phyloP scores from a whole-genome alignment of 1,140 invertebrate species.

The Saccostrea cuccullata region DNA sequence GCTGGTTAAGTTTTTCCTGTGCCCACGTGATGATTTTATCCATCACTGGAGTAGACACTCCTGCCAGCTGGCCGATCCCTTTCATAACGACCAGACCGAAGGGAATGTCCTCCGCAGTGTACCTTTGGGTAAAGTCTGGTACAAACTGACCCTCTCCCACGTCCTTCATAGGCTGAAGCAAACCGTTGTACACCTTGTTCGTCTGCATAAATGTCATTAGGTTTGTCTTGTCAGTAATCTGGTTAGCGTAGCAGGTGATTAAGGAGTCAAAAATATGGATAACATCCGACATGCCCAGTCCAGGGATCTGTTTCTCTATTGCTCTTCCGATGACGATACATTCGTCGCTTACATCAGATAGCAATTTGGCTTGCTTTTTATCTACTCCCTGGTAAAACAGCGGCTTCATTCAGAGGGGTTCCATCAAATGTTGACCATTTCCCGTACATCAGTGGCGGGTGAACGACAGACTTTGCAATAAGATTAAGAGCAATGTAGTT shows the following conservation, averaged over 20 bases:
- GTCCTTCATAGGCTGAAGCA: conserved; percentile 66
- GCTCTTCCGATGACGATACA: conserved; percentile 57
- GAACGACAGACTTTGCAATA: conserved; percentile 62
- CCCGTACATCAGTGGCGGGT: conserved; percentile 68
- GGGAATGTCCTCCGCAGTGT: conserved; percentile 68
- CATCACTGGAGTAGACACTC: conserved; percentile 62
- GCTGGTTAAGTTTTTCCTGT: conserved; percentile 66
- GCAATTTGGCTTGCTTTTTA: conserved; percentile 57
- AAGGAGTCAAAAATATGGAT: conserved; percentile 59
- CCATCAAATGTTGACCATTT: conserved; percentile 62
- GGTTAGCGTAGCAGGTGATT: conserved; percentile 59
- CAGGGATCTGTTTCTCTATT: conserved; percentile 50
- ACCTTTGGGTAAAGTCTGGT: conserved; percentile 68
- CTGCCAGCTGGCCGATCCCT: conserved; percentile 65
- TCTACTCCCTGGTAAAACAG: conserved; percentile 70
- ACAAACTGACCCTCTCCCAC: conserved; percentile 57
- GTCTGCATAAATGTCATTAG: conserved; percentile 61
- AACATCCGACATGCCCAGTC: conserved; percentile 61
- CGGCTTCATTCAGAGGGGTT: conserved; percentile 52
- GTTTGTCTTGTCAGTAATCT: conserved; percentile 60
- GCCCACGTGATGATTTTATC: conserved; percentile 67
- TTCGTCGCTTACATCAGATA: conserved; percentile 64
- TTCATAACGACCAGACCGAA: conserved; percentile 69
- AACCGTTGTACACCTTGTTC: conserved; percentile 67
- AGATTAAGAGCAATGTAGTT: conserved; percentile 65